Percentiles rank a stretch among this genome's conserved stretches.
Conservation (phyloP, 2,113 vertebrate genomes). For the Podilymbus podiceps region DNA sequence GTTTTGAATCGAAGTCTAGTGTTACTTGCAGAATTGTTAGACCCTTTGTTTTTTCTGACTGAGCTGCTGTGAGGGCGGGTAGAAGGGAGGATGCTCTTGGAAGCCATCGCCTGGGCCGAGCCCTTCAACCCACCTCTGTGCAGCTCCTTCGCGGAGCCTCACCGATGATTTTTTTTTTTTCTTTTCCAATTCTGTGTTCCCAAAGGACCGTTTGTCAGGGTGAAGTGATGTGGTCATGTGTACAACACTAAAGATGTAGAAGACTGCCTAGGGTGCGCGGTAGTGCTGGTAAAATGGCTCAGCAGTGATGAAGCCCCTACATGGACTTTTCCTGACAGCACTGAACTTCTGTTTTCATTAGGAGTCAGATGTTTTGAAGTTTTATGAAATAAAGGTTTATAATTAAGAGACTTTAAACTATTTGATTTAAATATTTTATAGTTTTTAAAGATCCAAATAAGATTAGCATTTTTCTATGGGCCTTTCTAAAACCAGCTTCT, state of each 20-base stretch:
- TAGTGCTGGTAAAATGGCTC: not conserved
- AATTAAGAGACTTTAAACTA: not conserved
- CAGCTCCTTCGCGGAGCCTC: not conserved
- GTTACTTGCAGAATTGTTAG: not conserved
- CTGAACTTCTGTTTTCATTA: not conserved
- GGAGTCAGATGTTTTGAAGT: not conserved
- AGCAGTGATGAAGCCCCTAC: not conserved
- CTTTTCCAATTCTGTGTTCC: not conserved
- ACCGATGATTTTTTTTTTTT: not conserved
- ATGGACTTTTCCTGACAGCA: not conserved
- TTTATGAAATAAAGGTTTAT: not conserved
- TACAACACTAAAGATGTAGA: not conserved
- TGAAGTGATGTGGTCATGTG: no score
- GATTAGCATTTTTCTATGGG: not conserved
- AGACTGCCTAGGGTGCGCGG: not conserved
- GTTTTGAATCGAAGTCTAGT: not conserved
- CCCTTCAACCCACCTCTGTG: not conserved
- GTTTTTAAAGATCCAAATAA: not conserved
- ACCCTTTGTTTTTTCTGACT: not conserved
- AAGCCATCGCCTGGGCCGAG: not conserved
- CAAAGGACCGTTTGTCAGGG: accelerated
- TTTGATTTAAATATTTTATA: not conserved
- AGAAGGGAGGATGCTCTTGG: not conserved
- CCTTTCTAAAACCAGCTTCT: not conserved
- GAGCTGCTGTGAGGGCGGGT: accelerated